Conservation (phyloP, 1,140 invertebrate species). For the Goniozus legneri region DNA sequence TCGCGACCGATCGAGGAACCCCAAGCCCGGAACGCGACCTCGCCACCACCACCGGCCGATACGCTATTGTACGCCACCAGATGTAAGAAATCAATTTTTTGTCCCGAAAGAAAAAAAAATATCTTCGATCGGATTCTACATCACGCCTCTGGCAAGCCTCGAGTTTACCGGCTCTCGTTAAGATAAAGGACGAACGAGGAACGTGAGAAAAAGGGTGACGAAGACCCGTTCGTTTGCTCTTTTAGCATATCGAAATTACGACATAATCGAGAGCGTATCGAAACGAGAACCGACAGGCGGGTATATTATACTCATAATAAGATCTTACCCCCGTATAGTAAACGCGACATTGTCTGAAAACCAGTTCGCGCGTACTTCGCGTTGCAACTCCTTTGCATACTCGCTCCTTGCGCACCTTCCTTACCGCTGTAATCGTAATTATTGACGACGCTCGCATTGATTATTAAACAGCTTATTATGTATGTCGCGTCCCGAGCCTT, state of each 20-base stretch:
- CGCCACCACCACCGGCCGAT: too few species aligned
- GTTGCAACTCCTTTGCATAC: slow-evolving; percentile 45
- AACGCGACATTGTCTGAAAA: slow-evolving; percentile 48
- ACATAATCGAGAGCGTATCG: slow-evolving; percentile 51
- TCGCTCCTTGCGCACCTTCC: slow-evolving; percentile 31
- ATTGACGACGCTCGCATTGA: slow-evolving; percentile 48
- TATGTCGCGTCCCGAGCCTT: too few species aligned
- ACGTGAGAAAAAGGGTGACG: slow-evolving; percentile 35
- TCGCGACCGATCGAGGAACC: too few species aligned
- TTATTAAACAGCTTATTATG: slow-evolving; percentile 52
- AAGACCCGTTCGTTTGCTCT: neutral
- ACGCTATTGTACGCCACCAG: too few species aligned
- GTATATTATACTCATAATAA: slow-evolving; percentile 29
- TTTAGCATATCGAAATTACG: slow-evolving; percentile 53
- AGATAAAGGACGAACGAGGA: slow-evolving; percentile 21
- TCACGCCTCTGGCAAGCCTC: too few species aligned
- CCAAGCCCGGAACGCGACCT: too few species aligned
- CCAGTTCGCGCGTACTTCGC: too few species aligned
- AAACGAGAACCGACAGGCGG: slow-evolving; percentile 22
- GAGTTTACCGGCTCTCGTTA: too few species aligned
- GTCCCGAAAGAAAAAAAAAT: too few species aligned
- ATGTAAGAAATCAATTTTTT: too few species aligned
- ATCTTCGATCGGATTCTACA: too few species aligned
- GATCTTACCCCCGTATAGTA: slow-evolving; percentile 27
- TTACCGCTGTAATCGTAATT: slow-evolving; percentile 41